Evolutionary conservation across 2,113 vertebrate genomes (phyloP).

Genomic region (Chauna torquata): DNA sequence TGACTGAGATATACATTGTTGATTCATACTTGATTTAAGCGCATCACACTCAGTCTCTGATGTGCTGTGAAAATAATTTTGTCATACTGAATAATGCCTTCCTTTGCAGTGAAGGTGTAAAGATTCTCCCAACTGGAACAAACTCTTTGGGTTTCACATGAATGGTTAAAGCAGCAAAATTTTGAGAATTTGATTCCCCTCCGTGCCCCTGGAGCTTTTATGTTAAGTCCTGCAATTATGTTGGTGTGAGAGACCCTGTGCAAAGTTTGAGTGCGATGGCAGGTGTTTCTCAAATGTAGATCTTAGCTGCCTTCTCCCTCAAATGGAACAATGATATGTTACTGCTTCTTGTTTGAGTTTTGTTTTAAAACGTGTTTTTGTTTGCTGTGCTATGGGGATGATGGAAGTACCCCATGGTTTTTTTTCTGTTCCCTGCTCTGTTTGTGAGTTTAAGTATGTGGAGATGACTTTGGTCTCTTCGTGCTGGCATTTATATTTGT

Average conservation of each 20-base stretch:
- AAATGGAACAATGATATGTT: not conserved
- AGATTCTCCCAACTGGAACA: not conserved
- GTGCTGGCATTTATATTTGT: not conserved
- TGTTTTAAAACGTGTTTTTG: not conserved
- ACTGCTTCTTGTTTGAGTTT: not conserved
- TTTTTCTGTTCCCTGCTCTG: not conserved
- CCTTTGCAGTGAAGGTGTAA: not conserved
- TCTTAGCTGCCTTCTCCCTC: not conserved
- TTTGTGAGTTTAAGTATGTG: not conserved
- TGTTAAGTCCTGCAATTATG: not conserved
- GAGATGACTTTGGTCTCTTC: not conserved
- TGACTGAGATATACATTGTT: not conserved
- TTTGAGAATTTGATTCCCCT: not conserved
- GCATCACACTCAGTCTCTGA: not conserved
- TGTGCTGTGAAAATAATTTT: not conserved
- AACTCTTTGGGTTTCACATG: not conserved
- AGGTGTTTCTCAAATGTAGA: not conserved
- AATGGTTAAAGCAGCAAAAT: not conserved
- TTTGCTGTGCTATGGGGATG: not conserved
- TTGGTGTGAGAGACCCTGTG: not conserved
- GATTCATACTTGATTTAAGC: not conserved
- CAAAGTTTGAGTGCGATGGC: not conserved
- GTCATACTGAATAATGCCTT: not conserved
- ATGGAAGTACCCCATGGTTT: not conserved
- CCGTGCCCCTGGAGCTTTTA: not conserved